phyloP scores from a whole-genome alignment of 2,113 vertebrate genomes.

The Oreocharis arfaki region DNA sequence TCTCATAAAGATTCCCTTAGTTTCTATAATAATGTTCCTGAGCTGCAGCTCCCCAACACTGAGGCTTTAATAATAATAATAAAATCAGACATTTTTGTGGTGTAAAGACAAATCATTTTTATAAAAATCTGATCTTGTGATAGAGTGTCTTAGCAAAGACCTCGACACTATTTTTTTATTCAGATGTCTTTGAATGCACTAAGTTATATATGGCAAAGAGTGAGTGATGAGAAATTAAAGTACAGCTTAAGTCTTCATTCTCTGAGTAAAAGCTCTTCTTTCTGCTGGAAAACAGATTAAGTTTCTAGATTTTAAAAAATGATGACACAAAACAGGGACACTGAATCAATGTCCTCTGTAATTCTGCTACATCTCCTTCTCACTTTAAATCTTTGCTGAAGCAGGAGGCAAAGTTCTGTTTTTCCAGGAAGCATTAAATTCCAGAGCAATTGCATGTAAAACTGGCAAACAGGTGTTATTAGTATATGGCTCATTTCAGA shows the following conservation, averaged over 20 bases:
- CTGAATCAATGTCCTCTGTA: background rate
- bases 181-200: background rate
- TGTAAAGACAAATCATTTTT: background rate
- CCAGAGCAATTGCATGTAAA: background rate
- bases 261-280: background rate
- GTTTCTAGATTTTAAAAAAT: background rate
- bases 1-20: background rate
- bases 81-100: background rate
- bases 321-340: background rate
- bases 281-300: background rate
- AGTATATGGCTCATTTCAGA: background rate
- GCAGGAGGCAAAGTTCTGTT: background rate
- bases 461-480: background rate
- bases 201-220: background rate
- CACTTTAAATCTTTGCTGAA: background rate
- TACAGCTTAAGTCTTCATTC: background rate
- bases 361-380: background rate
- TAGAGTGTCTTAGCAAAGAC: background rate
- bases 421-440: background rate
- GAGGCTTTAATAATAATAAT: background rate
- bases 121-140: background rate
- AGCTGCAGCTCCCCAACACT: background rate
- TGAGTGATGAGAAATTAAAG: background rate
- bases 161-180: background rate
- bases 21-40: background rate